Conservation (phyloP, 30 jellyfish, hydroid and myxozoan genomes). For the Turritopsis dohrnii region DNA sequence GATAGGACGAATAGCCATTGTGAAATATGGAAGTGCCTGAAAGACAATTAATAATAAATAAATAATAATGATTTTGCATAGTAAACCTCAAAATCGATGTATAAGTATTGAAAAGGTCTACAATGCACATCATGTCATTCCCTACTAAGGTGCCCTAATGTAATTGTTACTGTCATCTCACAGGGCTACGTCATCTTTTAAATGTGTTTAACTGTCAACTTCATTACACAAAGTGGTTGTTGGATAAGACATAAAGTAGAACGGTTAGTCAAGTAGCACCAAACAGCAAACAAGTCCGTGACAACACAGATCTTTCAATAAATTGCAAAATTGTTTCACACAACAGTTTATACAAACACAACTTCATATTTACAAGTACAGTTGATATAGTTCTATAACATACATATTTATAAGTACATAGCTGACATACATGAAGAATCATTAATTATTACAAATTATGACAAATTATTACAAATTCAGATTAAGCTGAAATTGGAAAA, state of each 20-base stretch:
- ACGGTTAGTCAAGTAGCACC: background rate
- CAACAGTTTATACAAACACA: background rate
- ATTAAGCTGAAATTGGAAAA: too few relatives aligned
- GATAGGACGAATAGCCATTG: too few relatives aligned
- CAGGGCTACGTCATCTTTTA: background rate
- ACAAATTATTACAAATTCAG: too few relatives aligned
- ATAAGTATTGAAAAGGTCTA: background rate
- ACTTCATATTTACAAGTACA: background rate
- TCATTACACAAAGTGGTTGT: background rate
- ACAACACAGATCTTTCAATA: background rate
- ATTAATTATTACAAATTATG: too few relatives aligned
- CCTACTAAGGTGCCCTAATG: background rate
- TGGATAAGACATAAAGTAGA: background rate
- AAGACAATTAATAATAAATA: too few relatives aligned
- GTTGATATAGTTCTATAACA: background rate
- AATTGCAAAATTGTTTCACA: background rate
- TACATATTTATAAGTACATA: background rate
- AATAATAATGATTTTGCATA: background rate
- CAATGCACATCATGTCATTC: background rate
- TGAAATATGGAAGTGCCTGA: too few relatives aligned
- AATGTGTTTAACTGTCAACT: background rate
- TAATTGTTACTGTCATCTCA: background rate
- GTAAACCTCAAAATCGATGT: background rate
- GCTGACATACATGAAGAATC: too few relatives aligned
- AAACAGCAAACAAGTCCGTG: background rate